Evolutionary conservation across 1,140 invertebrate species (phyloP).

Genomic region (Megalonaias nervosa): DNA sequence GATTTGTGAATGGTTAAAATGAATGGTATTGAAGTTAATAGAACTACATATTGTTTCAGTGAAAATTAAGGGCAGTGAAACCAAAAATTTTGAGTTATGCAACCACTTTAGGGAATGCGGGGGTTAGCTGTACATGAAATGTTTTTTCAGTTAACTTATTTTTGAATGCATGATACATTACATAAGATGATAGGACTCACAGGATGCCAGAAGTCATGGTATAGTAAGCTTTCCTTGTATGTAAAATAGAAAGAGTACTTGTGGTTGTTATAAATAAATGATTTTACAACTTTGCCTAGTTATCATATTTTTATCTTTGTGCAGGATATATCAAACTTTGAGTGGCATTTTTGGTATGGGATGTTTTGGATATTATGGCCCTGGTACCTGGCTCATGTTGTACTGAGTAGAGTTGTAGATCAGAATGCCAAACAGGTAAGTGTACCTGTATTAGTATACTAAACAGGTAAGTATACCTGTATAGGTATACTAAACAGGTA

Average conservation of each 20-base stretch:
- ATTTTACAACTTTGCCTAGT: background rate
- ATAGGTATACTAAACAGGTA: too few relatives aligned
- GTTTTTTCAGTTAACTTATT: background rate
- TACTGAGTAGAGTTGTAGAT: conserved; percentile 41
- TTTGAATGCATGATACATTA: background rate
- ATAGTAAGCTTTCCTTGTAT: background rate
- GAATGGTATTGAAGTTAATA: too few relatives aligned
- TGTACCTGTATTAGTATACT: too few relatives aligned
- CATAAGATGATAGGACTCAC: too few relatives aligned
- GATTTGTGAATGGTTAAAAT: too few relatives aligned
- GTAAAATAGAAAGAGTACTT: background rate
- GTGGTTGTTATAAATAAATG: background rate
- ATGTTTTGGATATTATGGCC: conserved; percentile 47
- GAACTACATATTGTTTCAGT: too few relatives aligned
- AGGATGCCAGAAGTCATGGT: too few relatives aligned
- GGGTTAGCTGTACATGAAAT: background rate
- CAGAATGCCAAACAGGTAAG: conserved; percentile 26
- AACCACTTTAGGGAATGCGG: too few relatives aligned
- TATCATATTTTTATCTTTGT: conserved; percentile 5
- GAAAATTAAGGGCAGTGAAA: too few relatives aligned
- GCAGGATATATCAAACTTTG: conserved; percentile 56
- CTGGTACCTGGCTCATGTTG: conserved; percentile 48
- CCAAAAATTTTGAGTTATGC: too few relatives aligned
- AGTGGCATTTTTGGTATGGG: conserved; percentile 56
- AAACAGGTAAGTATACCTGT: too few relatives aligned